A percentile compares a stretch with the other conserved stretches of the same genome.
phyloP scores from a whole-genome alignment of 2,888 invertebrate species.

The Yponomeuta cagnagella region DNA sequence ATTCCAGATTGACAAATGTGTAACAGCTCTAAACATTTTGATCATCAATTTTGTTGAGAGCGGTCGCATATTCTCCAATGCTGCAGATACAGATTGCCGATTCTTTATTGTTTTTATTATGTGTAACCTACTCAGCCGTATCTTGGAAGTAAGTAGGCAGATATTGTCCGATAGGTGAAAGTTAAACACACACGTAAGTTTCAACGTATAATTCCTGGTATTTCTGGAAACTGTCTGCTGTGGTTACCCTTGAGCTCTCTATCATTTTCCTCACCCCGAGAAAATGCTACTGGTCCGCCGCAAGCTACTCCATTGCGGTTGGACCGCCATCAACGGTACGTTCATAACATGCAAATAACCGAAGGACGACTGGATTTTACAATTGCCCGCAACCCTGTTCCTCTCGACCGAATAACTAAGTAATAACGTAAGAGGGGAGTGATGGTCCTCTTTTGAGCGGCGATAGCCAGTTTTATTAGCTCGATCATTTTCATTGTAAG shows the following conservation, averaged over 20 bases:
- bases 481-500: too few relatives aligned
- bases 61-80: too few relatives aligned
- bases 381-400: too few relatives aligned
- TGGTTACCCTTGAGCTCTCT: slow-evolving; percentile 9
- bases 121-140: not conserved
- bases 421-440: too few relatives aligned
- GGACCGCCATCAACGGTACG: slow-evolving; percentile 36
- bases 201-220: not conserved
- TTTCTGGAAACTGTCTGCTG: not conserved
- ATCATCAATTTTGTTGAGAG: too few relatives aligned
- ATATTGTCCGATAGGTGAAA: slow-evolving; percentile 9
- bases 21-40: not conserved
- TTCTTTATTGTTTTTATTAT: not conserved
- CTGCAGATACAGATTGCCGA: too few relatives aligned
- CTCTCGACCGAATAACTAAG: too few relatives aligned
- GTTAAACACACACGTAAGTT: not conserved
- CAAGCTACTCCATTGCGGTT: slow-evolving; percentile 47
- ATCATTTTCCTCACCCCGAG: slow-evolving; percentile 40
- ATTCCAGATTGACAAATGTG: not conserved
- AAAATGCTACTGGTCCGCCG: slow-evolving; percentile 42
- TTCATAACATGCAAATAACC: not conserved
- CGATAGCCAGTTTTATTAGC: too few relatives aligned
- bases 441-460: too few relatives aligned
- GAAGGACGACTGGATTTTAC: not conserved
- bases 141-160: not conserved